Evolutionary conservation across 1,140 invertebrate species (phyloP), one percentile per base, ranked within the genome.

Genomic region (Euura saliciscinereae): DNA sequence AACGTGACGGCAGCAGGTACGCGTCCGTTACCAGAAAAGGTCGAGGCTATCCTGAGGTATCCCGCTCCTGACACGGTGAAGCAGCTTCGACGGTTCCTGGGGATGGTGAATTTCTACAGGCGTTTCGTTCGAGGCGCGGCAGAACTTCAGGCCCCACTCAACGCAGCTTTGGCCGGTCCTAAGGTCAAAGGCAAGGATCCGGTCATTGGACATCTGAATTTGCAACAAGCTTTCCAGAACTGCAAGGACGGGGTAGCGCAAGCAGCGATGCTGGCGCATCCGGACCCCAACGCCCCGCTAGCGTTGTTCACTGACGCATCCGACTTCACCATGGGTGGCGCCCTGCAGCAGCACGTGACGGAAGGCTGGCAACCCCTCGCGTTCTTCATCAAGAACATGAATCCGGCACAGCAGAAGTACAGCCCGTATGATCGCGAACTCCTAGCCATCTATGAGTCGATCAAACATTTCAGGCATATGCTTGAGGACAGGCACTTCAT

Each of bases 401-500:
- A 66, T 5, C n/a, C 73, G 10, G 43, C 82, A 3, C 71, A 86
- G 69, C 68, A 11, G 6, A 81, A 80, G 64, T 83, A 84, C 51
- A 74, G 65, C 43, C 76, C 82, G 1, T 87, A 86, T 70, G 81
- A 88, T 75, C 69, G 85, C 4, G 84, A 89, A 78, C 77, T 89
- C 0, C 68, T 84, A 0, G 83, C 82, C 2, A 78, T 82, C 6
- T 85, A 80, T 72, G 11, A 10, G 8, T 69, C 78, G 2, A 73
- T 86, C 2, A 78, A 80, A 72, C 74, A 75, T 71, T 86, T 87
- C 71, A 45, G 70, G 45, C 74, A 81, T 44, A 74, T 82, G 59
- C n/a, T 86, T 4, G 82, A 86, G 75, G 80, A 75, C 4, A 51
- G 75, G 44, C 4, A 73, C 28, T 77, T 85, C 64, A 76, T 64